Conservation (phyloP, 2,888 invertebrate genomes). For the Ryuthela nishihirai region DNA sequence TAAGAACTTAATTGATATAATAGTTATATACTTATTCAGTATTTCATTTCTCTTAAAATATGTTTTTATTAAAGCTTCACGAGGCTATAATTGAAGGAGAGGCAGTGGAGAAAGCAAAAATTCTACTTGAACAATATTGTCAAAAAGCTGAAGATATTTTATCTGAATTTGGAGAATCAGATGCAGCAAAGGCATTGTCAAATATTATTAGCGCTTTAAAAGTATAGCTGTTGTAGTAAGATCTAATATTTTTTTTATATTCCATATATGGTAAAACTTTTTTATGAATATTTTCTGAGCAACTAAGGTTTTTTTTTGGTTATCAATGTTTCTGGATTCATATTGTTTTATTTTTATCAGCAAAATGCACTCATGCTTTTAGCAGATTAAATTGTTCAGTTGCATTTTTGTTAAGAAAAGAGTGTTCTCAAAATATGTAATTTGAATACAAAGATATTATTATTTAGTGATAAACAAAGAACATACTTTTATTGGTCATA, state of each 20-base stretch:
- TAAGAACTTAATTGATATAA: too few species aligned
- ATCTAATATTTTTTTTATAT: too few species aligned
- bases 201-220: constrained; percentile 60
- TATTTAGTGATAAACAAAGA: too few species aligned
- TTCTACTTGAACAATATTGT: constrained; percentile 46
- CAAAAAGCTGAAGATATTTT: constrained; percentile 65
- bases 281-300: not conserved
- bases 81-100: constrained; percentile 34
- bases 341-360: too few species aligned
- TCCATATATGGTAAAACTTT: not conserved
- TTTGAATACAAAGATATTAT: too few species aligned
- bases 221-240: constrained; percentile 6
- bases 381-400: too few species aligned
- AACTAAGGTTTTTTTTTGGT: not conserved
- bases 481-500: too few species aligned
- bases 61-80: constrained; percentile 34
- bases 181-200: constrained; percentile 76
- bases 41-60: not conserved
- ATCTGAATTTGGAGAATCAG: constrained; percentile 70
- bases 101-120: constrained; percentile 45
- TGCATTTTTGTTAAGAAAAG: too few species aligned
- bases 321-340: not conserved
- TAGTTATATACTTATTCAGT: too few species aligned
- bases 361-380: too few species aligned
- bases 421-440: too few species aligned